Evolutionary conservation across 1,140 invertebrate genomes (phyloP), one percentile per base, ranked within the genome.

Genomic region (Zaprionus vittiger): DNA sequence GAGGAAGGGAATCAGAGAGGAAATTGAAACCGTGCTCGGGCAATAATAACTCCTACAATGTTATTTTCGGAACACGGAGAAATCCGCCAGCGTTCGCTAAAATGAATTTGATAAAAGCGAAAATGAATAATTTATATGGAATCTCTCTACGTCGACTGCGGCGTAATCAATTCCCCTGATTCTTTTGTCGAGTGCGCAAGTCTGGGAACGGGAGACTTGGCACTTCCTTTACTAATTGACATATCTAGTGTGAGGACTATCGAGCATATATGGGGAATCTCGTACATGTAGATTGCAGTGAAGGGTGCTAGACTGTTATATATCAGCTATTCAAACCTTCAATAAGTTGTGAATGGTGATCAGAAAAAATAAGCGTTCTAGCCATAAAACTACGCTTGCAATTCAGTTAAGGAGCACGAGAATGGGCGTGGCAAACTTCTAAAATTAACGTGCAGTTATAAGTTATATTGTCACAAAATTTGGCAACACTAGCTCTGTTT

Each of bases 31-130:
- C 41, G 69, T 65, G 73, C 79, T 77, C 64, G 54, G 22, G 52
- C 62, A 47, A 69, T 73, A 79, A 81, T 85, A 81, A 85, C 65
- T 86, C 71, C 67, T 68, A 71, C 63, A 76, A 71, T 64, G 60
- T 75, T 70, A 75, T 75, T 57, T 69, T 75, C 66, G 67, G 37
- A 60, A 76, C 37, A 60, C 52, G 59, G 20, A 11, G 34, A 55
- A 73, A 66, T 66, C 41, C 54, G 20, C 15, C 11, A 56, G 41
- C 70, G 56, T 66, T 60, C 31, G 54, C 63, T 38, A 56, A 61
- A 61, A 70, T 38, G 28, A 74, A 63, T 74, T 74, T 68, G 57
- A 68, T 68, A 68, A 69, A 61, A 73, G 72, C 52, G 26, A 69
- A 44, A 68, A 69, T 74, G 59, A 74, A 69, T 69, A 74, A 74